Base-by-base conservation (phyloP, 1,140 invertebrate genomes). In the Muscidifurax raptorellus region DNA sequence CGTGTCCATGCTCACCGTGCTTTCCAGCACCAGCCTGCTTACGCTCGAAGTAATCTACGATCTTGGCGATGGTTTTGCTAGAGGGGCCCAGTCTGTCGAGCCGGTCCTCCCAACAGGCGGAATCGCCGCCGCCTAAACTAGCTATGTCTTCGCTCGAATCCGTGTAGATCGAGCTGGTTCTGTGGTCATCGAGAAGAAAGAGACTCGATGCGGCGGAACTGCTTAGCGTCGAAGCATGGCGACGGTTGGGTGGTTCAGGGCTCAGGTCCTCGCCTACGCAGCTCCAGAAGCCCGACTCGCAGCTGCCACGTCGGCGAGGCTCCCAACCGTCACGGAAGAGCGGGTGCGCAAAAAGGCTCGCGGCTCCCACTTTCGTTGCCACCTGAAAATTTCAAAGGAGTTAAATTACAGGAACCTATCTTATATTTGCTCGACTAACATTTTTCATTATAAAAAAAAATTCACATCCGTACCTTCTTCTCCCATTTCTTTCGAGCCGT, bases 231-330 rank as follows among this genome's bases (percentile, higher is more conserved):
- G 94, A 94, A 0, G 94, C 89, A 66, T 92, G 90, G 1, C 91
- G 90, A 15, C 90, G 90, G 86, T 91, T 93, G 18, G 89, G 91
- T 27, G 93, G 91, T 67, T 94, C 94, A 0, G 94, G 92, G 85
- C 93, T 93, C 9, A 94, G 87, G 79, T 96, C 96, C 89, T 96
- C 96, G 87, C 96, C 96, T 64, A 96, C 95, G 87, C 96, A 97
- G 36, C 96, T 97, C 93, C 97, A 98, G 88, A 98, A 97, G 1
- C 97, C 97, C 44, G 96, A 97, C 91, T 98, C 97, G 88, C 97
- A 97, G 12, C 97, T 97, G n/a, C 96, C 97, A 52, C 97, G 94
- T 15, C 97, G 93, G 71, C 94, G 93, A 2, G 95, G 90, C 79
- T 93, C 92, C 90, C 94, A 92, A 18, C 91, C 91, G 47, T 91